Evolutionary conservation across 2,888 invertebrate species (phyloP).

Genomic region (Nemotelus nigrinus): DNA sequence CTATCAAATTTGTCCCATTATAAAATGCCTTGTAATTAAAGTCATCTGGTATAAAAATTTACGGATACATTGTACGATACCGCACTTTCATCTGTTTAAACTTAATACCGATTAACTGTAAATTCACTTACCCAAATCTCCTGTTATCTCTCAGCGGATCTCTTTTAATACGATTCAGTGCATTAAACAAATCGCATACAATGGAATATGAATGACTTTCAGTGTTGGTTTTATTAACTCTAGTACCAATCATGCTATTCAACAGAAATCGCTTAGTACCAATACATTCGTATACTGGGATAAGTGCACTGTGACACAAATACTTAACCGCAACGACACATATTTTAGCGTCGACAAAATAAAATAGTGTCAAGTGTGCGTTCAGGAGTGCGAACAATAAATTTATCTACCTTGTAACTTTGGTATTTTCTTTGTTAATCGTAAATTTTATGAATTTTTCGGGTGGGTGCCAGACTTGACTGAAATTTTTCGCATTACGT

Average conservation of each 20-base stretch:
- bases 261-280: background rate
- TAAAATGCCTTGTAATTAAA: no score
- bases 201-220: background rate
- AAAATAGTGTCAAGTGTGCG: constrained; percentile 44
- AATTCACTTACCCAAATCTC: no score
- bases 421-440: constrained; percentile 32
- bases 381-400: constrained; percentile 38
- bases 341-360: constrained; percentile 21
- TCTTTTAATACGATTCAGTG: background rate
- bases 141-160: background rate
- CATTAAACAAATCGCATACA: constrained; percentile 24
- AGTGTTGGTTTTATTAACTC: background rate
- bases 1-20: background rate
- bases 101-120: no score
- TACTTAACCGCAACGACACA: background rate
- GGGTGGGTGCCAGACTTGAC: constrained; percentile 38
- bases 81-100: no score
- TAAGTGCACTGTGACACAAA: background rate
- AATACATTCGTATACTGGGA: background rate
- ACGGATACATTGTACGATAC: no score
- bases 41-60: no score
- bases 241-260: background rate
- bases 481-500: constrained; percentile 18
- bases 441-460: constrained; percentile 27
- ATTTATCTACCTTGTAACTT: constrained; percentile 26